Base-by-base conservation (phyloP, 2,888 invertebrate species). In the Nasonia oneida region DNA sequence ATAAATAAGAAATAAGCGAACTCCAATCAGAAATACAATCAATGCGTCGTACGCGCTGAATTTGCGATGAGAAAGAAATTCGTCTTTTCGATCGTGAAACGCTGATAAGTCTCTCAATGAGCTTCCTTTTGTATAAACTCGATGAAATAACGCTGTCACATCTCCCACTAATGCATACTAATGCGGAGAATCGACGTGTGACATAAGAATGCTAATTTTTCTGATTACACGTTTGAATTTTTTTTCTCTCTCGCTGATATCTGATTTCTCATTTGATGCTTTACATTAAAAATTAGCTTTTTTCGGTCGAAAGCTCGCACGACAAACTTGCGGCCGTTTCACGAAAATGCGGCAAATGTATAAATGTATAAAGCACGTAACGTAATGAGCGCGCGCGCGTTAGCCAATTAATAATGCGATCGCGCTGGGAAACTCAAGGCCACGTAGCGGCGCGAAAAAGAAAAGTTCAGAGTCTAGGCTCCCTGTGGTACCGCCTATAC, bases 381-480 rank as follows among this genome's bases (percentile, higher is more conserved):
- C n/a, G 23, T n/a, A n/a, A 18, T 8, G n/a, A 61, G 57, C 8
- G 18, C n/a, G 18, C 18, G 18, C 47, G 57, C n/a, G 57, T 61
- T 61, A 61, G 8, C 57, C 57, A 61, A 61, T 61, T 71, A 39
- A 71, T 71, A 71, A 71, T 71, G 71, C 71, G 71, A 71, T 71
- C 5, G 39, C 71, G 29, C 29, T 23, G 57, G 57, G 57, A 61
- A 37, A 10, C 71, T 71, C 39, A 39, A 5, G 71, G 39, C n/a
- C 39, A 12, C 42, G 6, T n/a, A 61, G n/a, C 57, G 2, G 57
- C 57, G 10, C 14, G 18, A 15, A 14, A 53, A 53, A 42, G 37
- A 42, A 39, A 71, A 18, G 8, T 39, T 37, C 39, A 71, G 29
- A 29, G 39, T 42, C 71, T 71, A 39, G 71, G 37, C 39, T 42